Evolutionary conservation across 2,888 invertebrate genomes (phyloP), one percentile per base, ranked within the genome.

Genomic region (Seira sanloemensis): DNA sequence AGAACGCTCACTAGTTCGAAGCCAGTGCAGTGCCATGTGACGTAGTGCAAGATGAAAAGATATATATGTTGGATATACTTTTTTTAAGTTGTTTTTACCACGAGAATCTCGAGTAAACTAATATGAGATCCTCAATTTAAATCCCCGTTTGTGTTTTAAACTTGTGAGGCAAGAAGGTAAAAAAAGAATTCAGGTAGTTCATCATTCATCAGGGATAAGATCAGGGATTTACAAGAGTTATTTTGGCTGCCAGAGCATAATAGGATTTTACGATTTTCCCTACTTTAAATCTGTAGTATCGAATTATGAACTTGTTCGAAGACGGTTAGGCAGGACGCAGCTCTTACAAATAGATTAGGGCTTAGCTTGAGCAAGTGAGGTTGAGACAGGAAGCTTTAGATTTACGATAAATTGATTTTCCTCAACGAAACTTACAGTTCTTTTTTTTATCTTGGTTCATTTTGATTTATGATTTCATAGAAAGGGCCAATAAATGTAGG

Each of bases 1-100:
- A 21, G 16, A 62, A 62, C 19, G 62, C 62, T 62, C 62, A 62
- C 62, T 62, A 62, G 62, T 62, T 62, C 62, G 62, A 62, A 62
- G 62, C 62, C 62, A 62, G 58, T n/a, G 58, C 58, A 58, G 50
- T 50, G 50, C 50, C 12, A 12, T n/a, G n/a, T 50, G 50, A 23
- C 16, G 62, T 62, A 62, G 62, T 62, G 62, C 62, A 9, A 37
- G n/a, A n/a, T n/a, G 16, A 50, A 50, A 37, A 37, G 16, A 50
- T n/a, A n/a, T n/a, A n/a, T n/a, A n/a, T n/a, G 16, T 50, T 50
- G 50, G n/a, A 50, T 50, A 50, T 50, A 50, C 16, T 50, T 50
- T 50, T 50, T 50, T n/a, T n/a, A n/a, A n/a, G n/a, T n/a, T 50
- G 50, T 50, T 50, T n/a, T 37, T 37, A 2, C n/a, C 16, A 50